Base-by-base conservation (phyloP, 2,888 invertebrate genomes). In the Cataglyphis cursor region DNA sequence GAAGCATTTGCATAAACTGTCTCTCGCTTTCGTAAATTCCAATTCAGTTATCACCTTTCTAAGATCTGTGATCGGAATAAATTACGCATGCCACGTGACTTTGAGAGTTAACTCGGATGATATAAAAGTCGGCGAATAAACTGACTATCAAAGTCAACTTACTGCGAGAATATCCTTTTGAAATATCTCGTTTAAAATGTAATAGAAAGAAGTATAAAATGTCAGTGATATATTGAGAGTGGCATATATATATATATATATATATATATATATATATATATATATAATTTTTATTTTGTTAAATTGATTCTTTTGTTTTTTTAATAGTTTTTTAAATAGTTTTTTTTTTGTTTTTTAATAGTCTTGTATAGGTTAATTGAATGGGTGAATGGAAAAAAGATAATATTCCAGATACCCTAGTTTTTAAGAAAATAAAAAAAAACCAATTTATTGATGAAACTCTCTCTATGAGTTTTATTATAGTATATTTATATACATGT, bases 1-100 rank as follows among this genome's bases (percentile, higher is more conserved):
- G 8, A 41, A n/a, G 6, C 24, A 38, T 57, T 57, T 57, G 38
- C 35, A 38, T 38, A 38, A 59, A 59, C 18, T 59, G 8, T 73
- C 35, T 41, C 59, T 1, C 10, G 18, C 24, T 72, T 72, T 73
- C 41, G 41, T n/a, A 73, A 28, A 73, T 28, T 57, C 12, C 5
- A 1, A 41, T 28, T 57, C 10, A 57, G 8, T 57, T 57, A 57
- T 21, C 57, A 38, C 2, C 35, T 57, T 51, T 35, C 21, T 24
- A 51, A 3, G 24, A 44, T n/a, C 31, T 68, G 31, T 21, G 35
- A 72, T 41, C 15, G 57, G 38, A 9, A 57, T 72, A 38, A 57
- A 57, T 72, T 72, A 72, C 38, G 15, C 1, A 72, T 72, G 5
- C 6, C 31, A 3, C 6, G n/a, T 9, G 1, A 6, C 18, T 72